Conservation (phyloP, 1,140 invertebrate genomes). For the Solenopsis invicta region DNA sequence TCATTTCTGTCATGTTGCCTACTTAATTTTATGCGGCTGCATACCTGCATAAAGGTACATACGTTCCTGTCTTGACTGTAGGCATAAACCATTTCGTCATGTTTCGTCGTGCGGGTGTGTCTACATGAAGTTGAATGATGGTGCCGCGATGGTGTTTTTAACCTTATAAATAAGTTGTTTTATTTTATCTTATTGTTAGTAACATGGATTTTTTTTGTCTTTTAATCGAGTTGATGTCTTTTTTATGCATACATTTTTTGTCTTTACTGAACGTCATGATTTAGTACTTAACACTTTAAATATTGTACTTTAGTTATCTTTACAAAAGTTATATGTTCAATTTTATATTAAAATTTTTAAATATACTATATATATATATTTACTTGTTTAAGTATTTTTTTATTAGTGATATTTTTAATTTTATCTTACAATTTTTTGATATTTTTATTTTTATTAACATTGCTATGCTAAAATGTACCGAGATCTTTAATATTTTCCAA, state of each 20-base stretch:
- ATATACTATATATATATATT: not conserved
- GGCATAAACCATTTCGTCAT: constrained; percentile 39
- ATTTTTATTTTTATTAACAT: not conserved
- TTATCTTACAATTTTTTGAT: not conserved
- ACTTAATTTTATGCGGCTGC: constrained; percentile 11
- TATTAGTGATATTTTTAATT: not conserved
- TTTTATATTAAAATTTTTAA: not conserved
- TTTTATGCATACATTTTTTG: not conserved
- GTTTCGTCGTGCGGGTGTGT: constrained; percentile 67
- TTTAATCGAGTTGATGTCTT: not conserved
- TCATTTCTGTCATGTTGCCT: not conserved
- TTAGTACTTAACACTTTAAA: not conserved
- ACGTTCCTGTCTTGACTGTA: constrained; percentile 31
- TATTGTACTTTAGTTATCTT: not conserved
- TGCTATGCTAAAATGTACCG: not conserved
- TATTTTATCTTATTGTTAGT: not conserved
- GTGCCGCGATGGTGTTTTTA: not conserved
- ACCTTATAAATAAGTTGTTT: constrained; percentile 38
- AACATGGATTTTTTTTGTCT: not conserved
- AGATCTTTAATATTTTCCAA: constrained; percentile 5
- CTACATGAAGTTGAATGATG: constrained; percentile 8
- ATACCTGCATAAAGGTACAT: constrained; percentile 15
- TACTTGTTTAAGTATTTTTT: not conserved
- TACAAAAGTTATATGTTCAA: not conserved
- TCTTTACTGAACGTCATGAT: not conserved